A percentile compares a stretch with the other conserved stretches of the same genome.
Conservation (phyloP, 1,140 invertebrate genomes). For the Caenorhabditis tropicalis region DNA sequence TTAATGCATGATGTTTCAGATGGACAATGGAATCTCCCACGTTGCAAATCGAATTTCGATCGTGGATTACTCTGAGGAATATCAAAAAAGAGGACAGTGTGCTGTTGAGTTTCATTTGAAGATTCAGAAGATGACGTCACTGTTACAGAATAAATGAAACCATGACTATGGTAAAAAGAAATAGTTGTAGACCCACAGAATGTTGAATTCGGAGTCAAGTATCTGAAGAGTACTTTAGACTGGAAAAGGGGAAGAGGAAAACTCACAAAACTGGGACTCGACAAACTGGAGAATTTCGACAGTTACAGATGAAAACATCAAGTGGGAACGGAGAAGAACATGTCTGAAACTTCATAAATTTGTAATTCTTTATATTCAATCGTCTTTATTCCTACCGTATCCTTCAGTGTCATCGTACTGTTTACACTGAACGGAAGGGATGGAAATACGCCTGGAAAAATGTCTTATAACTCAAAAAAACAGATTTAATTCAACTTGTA, state of each 20-base stretch:
- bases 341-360: neutral
- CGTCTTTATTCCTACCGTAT: neutral
- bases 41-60: neutral
- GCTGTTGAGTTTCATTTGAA: neutral
- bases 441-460: neutral
- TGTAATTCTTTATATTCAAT: too few relatives aligned
- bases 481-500: neutral
- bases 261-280: neutral
- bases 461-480: too few relatives aligned
- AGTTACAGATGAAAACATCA: neutral
- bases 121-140: neutral
- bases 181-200: neutral
- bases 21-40: conserved; percentile 35
- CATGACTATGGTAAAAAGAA: neutral
- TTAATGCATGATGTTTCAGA: neutral
- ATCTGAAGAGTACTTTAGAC: neutral
- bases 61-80: neutral
- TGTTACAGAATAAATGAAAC: neutral
- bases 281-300: neutral
- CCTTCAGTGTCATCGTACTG: neutral
- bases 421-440: neutral
- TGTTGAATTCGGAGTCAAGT: neutral
- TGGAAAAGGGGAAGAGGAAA: too few relatives aligned
- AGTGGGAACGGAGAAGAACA: neutral
- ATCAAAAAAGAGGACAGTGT: conserved; percentile 12